A percentile compares a stretch with the other conserved stretches of the same genome.
phyloP scores from a whole-genome alignment of 2,113 vertebrate species.

The Psettodes erumei region DNA sequence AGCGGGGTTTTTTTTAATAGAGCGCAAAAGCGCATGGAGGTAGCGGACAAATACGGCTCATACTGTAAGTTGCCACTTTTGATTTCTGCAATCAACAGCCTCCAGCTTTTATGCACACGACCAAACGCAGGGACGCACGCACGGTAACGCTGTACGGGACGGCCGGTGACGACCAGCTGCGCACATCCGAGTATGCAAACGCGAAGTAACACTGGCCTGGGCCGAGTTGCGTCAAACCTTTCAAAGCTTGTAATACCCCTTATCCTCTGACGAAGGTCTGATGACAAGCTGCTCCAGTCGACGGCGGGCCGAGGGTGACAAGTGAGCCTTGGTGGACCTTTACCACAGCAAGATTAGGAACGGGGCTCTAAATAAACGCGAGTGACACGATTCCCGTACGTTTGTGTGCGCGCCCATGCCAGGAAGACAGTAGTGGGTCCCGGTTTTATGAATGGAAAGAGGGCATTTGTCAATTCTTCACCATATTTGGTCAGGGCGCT shows the following conservation, averaged over 20 bases:
- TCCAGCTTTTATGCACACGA: conserved; percentile 13
- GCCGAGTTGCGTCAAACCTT: conserved; percentile 83
- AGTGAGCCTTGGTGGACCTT: conserved; percentile 60
- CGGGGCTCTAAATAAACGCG: conserved; percentile 44
- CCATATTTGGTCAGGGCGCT: conserved; percentile 82
- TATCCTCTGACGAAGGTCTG: conserved; percentile 85
- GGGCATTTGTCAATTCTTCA: conserved; percentile 78
- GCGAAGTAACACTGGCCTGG: conserved; percentile 68
- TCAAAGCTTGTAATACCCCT: conserved; percentile 85
- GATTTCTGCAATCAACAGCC: background rate
- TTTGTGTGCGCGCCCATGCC: conserved; percentile 25
- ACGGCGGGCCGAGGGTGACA: conserved; percentile 73
- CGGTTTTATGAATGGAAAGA: conserved; percentile 81
- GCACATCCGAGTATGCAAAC: conserved; percentile 66
- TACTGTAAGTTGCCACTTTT: too few species aligned
- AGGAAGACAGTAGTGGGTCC: conserved; percentile 50
- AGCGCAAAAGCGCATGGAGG: background rate
- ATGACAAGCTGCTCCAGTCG: conserved; percentile 82
- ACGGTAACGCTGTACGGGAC: conserved; percentile 28
- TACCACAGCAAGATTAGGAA: conserved; percentile 63
- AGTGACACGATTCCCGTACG: conserved; percentile 17
- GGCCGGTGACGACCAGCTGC: conserved; percentile 58
- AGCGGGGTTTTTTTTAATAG: background rate
- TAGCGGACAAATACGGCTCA: background rate
- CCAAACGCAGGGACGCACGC: conserved; percentile 20